Percentiles rank a stretch among this genome's conserved stretches.
Evolutionary conservation across 2,888 invertebrate species (phyloP).

Genomic region (Microchrysa polita): DNA sequence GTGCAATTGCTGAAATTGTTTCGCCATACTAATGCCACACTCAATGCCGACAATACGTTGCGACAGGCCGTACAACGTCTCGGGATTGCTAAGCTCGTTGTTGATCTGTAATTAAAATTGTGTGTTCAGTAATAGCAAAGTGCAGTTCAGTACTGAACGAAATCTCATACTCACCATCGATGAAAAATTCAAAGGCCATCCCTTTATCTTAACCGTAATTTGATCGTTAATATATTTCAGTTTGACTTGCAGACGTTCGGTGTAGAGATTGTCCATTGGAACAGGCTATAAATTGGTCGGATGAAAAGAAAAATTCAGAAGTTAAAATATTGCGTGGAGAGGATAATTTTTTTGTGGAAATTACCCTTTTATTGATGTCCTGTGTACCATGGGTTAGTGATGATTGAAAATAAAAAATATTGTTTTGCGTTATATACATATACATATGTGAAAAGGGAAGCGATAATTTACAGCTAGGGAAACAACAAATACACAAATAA

Average conservation of each 20-base stretch:
- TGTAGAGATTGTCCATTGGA: slow-evolving; percentile 49
- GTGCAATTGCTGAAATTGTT: slow-evolving; percentile 85
- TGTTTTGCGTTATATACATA: no score
- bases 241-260: slow-evolving; percentile 69
- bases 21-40: slow-evolving; percentile 88
- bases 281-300: slow-evolving; percentile 41
- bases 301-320: slow-evolving; percentile 11
- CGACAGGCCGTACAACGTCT: slow-evolving; percentile 81
- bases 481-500: no score
- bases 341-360: neutral
- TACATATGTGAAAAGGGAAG: no score
- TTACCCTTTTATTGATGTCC: slow-evolving; percentile 42
- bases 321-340: neutral
- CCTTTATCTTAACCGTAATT: slow-evolving; percentile 66
- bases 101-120: slow-evolving; percentile 67
- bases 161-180: slow-evolving; percentile 60
- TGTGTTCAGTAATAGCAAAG: no score
- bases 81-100: slow-evolving; percentile 74
- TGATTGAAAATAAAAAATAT: slow-evolving; percentile 26
- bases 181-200: slow-evolving; percentile 64
- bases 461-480: no score
- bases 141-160: no score
- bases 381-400: slow-evolving; percentile 7
- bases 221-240: slow-evolving; percentile 81
- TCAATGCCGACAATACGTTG: slow-evolving; percentile 93